Base-by-base conservation (phyloP, 1,140 invertebrate species). In the Lucilia cuprina region DNA sequence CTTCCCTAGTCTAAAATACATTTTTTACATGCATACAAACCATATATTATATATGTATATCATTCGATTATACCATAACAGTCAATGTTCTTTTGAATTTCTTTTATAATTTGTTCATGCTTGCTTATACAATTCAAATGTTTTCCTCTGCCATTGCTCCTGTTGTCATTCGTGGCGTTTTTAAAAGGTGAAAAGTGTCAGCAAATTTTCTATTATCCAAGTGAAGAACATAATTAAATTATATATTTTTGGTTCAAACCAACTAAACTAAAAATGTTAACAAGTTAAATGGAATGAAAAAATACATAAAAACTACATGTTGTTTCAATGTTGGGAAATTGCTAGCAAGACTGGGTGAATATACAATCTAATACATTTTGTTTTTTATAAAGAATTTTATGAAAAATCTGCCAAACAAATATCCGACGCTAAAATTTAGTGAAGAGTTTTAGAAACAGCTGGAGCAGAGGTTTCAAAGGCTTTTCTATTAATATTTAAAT, bases 161-260 rank as follows among this genome's bases (percentile, higher is more conserved):
- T 70, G n/a, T 70, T 25, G 21, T n/a, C 19, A 12, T 70, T 70
- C 21, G 19, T 21, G 7, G 19, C 21, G 21, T 41, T 41, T 60
- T 60, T 60, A 70, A 70, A 21, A 70, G 65, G 65, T 70, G 50
- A 70, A 70, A 70, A 70, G 65, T 70, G 65, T 25, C 65, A 70
- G n/a, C 65, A 70, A 70, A 70, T 70, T 21, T 14, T 55, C 10
- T 55, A 12, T 10, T 7, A 70, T 25, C 21, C 65, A 70, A 21
- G 65, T 25, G 65, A 21, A 70, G 65, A 21, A 70, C n/a, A 70
- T 70, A 70, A 70, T 70, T 70, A 21, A 70, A 70, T 70, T 70
- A 70, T 8, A 70, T 70, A 10, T 70, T 60, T 3, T 25, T 70
- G 65, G 65, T 70, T 25, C 17, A 21, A 0, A 21, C 17, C 41